phyloP scores from a whole-genome alignment of 1,140 invertebrate genomes.

The Thereuonema tuberculata region DNA sequence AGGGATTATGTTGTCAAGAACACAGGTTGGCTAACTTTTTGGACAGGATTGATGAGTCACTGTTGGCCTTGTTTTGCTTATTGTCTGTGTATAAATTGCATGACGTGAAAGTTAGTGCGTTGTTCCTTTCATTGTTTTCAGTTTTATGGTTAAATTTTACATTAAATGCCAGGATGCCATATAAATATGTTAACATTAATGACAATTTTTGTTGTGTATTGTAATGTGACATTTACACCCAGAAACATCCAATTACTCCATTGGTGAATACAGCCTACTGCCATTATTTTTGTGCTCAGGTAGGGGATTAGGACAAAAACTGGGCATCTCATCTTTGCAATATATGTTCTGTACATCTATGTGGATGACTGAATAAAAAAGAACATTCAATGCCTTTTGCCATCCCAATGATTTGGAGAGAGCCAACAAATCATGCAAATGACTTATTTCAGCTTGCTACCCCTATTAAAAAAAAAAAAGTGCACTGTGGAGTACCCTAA shows the following conservation, averaged over 20 bases:
- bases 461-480: background rate
- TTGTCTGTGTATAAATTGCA: background rate
- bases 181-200: background rate
- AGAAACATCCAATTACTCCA: background rate
- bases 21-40: background rate
- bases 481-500: background rate
- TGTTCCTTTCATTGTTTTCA: background rate
- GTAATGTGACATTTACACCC: too few species aligned
- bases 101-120: background rate
- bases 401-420: conserved; percentile 19
- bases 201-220: background rate
- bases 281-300: background rate
- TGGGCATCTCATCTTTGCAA: background rate
- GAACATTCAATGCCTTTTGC: conserved; percentile 15
- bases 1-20: background rate
- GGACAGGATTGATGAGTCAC: background rate
- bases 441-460: conserved; percentile 20
- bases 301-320: background rate
- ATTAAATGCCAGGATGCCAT: background rate
- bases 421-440: conserved; percentile 13
- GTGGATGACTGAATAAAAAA: background rate
- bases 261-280: background rate
- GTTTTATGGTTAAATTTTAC: background rate
- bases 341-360: background rate
- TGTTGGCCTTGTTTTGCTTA: background rate